phyloP scores from a whole-genome alignment of 92 coral and sea anemone genomes.

The Scolanthus callimorphus region DNA sequence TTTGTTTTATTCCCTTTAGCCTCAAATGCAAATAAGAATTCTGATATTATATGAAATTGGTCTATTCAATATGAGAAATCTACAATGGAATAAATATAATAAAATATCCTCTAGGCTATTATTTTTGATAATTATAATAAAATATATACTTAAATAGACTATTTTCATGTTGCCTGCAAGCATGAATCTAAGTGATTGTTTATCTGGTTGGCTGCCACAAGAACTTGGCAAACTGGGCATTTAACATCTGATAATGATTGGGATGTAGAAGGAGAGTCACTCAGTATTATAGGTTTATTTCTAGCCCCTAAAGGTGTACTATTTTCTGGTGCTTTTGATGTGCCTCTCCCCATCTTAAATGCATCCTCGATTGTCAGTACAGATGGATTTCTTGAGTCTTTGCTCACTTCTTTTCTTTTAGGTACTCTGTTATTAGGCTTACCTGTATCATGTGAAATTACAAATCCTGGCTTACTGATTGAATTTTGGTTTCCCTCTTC shows the following conservation, averaged over 20 bases:
- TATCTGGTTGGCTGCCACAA: conserved; percentile 35
- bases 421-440: no score
- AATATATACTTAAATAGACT: neutral
- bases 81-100: no score
- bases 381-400: conserved; percentile 9
- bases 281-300: conserved; percentile 32
- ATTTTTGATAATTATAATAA: no score
- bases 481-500: no score
- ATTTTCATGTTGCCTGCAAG: conserved; percentile 8
- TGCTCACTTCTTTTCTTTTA: no score
- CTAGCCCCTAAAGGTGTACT: conserved; percentile 23
- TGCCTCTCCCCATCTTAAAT: conserved; percentile 51
- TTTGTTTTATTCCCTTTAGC: no score
- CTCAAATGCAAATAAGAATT: no score
- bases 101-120: no score
- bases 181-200: conserved; percentile 75
- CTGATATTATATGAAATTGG: no score
- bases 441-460: no score
- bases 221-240: conserved; percentile 78
- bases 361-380: conserved; percentile 72
- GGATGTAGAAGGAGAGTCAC: conserved; percentile 25
- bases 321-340: conserved; percentile 1
- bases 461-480: no score
- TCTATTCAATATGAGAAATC: no score
- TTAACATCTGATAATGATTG: conserved; percentile 12